These are phyloP conservation scores for Drosophila pegasa DNA, from an alignment of 2,888 invertebrate species.

Conservation along the genomic window DNA sequence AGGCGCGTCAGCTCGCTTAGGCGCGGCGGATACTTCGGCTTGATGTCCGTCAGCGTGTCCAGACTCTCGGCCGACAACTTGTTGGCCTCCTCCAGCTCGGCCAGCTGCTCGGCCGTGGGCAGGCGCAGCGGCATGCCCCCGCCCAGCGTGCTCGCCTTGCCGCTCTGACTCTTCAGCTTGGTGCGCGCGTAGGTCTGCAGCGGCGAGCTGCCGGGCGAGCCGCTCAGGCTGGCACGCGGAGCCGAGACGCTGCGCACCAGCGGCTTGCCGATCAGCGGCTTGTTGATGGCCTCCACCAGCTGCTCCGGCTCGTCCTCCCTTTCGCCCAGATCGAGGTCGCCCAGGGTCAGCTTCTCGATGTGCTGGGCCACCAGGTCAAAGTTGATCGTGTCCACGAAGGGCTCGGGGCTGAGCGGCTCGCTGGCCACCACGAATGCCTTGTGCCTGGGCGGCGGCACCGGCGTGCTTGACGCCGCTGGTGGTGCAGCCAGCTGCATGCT, in stretches of 20 bases:
- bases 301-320: slow-evolving; percentile 16
- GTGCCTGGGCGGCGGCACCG: slow-evolving; percentile 28
- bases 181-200: slow-evolving; percentile 83
- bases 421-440: slow-evolving; percentile 75
- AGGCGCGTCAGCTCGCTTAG: slow-evolving; percentile 82
- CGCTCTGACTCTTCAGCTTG: slow-evolving; percentile 72
- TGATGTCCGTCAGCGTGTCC: slow-evolving; percentile 82
- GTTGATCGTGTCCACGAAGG: slow-evolving; percentile 71
- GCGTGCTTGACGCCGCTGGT: neutral
- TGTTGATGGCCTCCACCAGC: slow-evolving; percentile 75
- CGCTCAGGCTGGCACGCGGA: slow-evolving; percentile 63
- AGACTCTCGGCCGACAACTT: slow-evolving; percentile 83
- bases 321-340: slow-evolving; percentile 48
- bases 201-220: slow-evolving; percentile 62
- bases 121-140: slow-evolving; percentile 74
- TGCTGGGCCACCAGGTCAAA: slow-evolving; percentile 71
- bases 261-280: slow-evolving; percentile 77
- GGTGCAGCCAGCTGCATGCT: slow-evolving; percentile 48
- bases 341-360: slow-evolving; percentile 65
- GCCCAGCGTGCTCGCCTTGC: slow-evolving; percentile 74
- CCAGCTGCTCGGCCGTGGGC: slow-evolving; percentile 77
- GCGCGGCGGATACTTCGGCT: slow-evolving; percentile 78
- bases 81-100: slow-evolving; percentile 79
- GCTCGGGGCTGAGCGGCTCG: slow-evolving; percentile 69
- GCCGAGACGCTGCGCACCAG: slow-evolving; percentile 75